Conservation (phyloP, 2,797 vertebrate genomes). For the Microctenopoma steveboyesi region DNA sequence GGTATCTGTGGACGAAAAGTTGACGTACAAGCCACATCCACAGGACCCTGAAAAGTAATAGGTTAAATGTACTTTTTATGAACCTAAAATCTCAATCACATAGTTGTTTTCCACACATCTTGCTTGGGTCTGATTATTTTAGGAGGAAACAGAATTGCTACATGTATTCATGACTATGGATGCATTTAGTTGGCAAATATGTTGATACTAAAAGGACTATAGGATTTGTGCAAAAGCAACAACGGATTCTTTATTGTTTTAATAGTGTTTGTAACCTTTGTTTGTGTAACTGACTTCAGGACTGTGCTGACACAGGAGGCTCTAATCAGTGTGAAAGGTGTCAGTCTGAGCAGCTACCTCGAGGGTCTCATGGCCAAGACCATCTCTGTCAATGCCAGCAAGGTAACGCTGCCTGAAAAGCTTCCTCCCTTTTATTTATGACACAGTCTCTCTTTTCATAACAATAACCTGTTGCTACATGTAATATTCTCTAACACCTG, state of each 20-base stretch:
- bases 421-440: too few relatives aligned
- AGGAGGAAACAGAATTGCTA: too few relatives aligned
- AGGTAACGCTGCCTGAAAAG: conserved; percentile 77
- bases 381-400: conserved; percentile 94
- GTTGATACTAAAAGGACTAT: too few relatives aligned
- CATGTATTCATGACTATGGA: too few relatives aligned
- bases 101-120: too few relatives aligned
- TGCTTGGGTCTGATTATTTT: too few relatives aligned
- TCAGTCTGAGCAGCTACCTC: conserved; percentile 96
- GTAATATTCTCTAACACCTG: background rate
- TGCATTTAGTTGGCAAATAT: too few relatives aligned
- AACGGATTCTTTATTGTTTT: background rate
- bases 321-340: conserved; percentile 94
- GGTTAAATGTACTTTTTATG: too few relatives aligned
- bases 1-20: conserved; percentile 96
- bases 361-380: conserved; percentile 97
- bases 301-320: conserved; percentile 96
- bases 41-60: conserved; percentile 91
- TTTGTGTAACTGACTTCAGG: conserved; percentile 74
- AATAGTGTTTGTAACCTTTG: background rate
- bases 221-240: background rate
- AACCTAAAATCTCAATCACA: background rate
- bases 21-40: conserved; percentile 95
- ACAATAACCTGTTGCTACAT: background rate
- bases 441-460: background rate